Evolutionary conservation across 2,888 invertebrate genomes (phyloP), one percentile per base, ranked within the genome.

Genomic region (Erynnis tages): DNA sequence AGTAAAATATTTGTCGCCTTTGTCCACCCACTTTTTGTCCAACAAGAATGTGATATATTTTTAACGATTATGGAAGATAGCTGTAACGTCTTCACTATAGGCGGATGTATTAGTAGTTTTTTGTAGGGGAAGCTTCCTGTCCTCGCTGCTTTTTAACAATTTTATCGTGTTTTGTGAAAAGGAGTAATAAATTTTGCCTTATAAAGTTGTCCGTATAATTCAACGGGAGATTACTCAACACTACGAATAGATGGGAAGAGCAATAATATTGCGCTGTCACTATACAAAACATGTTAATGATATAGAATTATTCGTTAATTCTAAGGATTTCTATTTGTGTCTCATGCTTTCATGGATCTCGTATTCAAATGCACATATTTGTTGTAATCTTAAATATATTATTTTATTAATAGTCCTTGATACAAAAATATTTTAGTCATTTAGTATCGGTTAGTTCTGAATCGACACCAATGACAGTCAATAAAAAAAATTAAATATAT

Each of bases 1-100:
- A 65, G 76, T 82, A 74, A 83, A 83, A 83, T 83, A 83, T 84
- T 79, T 79, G 74, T 67, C 67, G 69, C 76, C 63, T 69, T 87
- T 85, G 80, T 80, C 71, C 73, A 63, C 59, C 71, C 72, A 63
- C 59, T 73, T 70, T 79, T 83, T 84, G 77, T 79, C 71, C 76
- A 73, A 77, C 79, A 73, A 73, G 68, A 77, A 80, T 73, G 73
- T 73, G 65, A 64, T 59, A 56, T 61, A 62, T 77, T 78, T 76
- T 78, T 79, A 68, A 63, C 70, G 67, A 73, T 75, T 72, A 73
- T 69, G 71, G 79, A 73, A 71, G 67, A 67, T 60, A 60, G 66
- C 66, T 56, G 68, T 74, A 75, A 81, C 71, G 77, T 78, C 82
- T 82, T 73, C 74, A 76, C 82, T 77, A 23, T 7, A 66, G 68